Percentiles rank a stretch among this genome's conserved stretches.
These are phyloP conservation scores for Heterochromis multidens DNA, from an alignment of 2,113 vertebrate genomes.

Conservation along the genomic window DNA sequence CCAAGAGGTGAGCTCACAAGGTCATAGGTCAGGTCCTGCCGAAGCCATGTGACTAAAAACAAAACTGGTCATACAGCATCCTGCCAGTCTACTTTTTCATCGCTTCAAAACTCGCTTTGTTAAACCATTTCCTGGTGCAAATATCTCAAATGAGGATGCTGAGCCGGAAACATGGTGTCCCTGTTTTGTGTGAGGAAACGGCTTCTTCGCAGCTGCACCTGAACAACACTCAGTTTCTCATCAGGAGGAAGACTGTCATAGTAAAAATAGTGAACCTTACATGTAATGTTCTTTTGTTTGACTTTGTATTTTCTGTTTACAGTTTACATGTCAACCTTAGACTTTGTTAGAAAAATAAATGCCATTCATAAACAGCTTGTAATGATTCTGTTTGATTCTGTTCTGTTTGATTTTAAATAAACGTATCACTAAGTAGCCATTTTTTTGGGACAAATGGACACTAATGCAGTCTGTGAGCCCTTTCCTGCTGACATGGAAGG, in stretches of 20 bases:
- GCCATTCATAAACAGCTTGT: background rate
- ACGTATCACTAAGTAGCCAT: background rate
- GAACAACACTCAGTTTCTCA: background rate
- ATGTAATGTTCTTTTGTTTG: background rate
- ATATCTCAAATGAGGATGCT: slow-evolving; percentile 47
- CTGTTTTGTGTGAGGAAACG: slow-evolving; percentile 36
- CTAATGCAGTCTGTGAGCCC: background rate
- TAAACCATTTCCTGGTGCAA: background rate
- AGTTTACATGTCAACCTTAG: background rate
- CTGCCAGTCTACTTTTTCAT: background rate
- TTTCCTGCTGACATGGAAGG: background rate
- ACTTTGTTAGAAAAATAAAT: slow-evolving; percentile 27
- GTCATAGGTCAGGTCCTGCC: background rate
- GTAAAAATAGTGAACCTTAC: background rate
- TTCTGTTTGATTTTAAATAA: background rate
- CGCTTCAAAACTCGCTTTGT: slow-evolving; percentile 7
- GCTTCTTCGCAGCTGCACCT: slow-evolving; percentile 9
- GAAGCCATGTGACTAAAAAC: background rate
- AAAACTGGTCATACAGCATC: background rate
- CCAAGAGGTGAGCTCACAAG: slow-evolving; percentile 74
- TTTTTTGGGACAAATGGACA: background rate
- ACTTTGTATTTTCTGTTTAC: background rate
- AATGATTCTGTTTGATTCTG: background rate
- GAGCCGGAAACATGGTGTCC: background rate
- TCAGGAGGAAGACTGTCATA: background rate